These are phyloP conservation scores for Rapana venosa DNA, from an alignment of 2,888 invertebrate species.

Conservation along the genomic window DNA sequence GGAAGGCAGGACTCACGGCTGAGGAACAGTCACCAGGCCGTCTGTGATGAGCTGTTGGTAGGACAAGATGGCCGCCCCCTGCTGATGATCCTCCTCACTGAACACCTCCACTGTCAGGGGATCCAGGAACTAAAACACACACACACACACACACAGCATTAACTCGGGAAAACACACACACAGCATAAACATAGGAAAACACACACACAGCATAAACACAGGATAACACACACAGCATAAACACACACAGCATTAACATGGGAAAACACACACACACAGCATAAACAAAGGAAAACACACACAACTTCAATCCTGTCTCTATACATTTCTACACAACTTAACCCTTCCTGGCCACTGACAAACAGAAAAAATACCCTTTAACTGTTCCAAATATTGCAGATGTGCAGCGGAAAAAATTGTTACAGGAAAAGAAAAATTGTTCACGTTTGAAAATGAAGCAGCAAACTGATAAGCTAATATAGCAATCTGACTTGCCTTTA, in stretches of 20 bases:
- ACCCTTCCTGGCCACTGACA: neutral
- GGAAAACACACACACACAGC: neutral
- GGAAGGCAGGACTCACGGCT: neutral
- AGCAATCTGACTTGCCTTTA: too few relatives aligned
- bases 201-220: neutral
- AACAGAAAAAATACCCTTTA: neutral
- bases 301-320: neutral
- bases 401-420: too few relatives aligned
- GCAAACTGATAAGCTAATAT: too few relatives aligned
- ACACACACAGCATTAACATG: conserved; percentile 2
- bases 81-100: neutral
- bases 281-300: neutral
- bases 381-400: neutral
- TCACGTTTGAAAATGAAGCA: too few relatives aligned
- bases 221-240: neutral
- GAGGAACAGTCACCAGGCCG: neutral
- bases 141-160: neutral
- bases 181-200: neutral
- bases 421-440: too few relatives aligned
- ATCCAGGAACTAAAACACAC: conserved; percentile 11
- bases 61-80: conserved; percentile 20
- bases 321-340: neutral
- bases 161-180: neutral
- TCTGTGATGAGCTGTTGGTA: conserved; percentile 30
- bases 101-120: conserved; percentile 41